A percentile compares a stretch with the other conserved stretches of the same genome.
phyloP scores from a whole-genome alignment of 2,113 vertebrate species.

The Tenrec ecaudatus region DNA sequence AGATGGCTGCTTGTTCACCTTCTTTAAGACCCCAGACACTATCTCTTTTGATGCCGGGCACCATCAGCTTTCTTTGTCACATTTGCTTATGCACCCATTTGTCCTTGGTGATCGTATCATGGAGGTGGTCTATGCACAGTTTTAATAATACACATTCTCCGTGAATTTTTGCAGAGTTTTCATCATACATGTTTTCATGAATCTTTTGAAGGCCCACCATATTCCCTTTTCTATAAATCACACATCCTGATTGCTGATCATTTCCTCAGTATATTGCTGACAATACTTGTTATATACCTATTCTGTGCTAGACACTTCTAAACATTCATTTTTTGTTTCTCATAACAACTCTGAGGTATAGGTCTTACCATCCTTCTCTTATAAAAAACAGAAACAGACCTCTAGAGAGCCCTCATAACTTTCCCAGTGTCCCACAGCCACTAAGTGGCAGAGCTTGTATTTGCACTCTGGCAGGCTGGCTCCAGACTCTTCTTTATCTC shows the following conservation, averaged over 20 bases:
- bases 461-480: neutral
- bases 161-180: too few relatives aligned
- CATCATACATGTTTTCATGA: too few relatives aligned
- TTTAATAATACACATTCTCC: too few relatives aligned
- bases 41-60: too few relatives aligned
- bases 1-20: too few relatives aligned
- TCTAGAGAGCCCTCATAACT: neutral
- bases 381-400: neutral
- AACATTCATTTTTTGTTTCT: neutral
- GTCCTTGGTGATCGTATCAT: too few relatives aligned
- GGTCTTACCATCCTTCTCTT: neutral
- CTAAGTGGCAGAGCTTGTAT: neutral
- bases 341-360: neutral
- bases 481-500: neutral
- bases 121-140: too few relatives aligned
- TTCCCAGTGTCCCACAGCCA: neutral
- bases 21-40: too few relatives aligned
- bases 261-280: neutral
- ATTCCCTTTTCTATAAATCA: slow-evolving; percentile 27
- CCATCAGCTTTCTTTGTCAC: too few relatives aligned
- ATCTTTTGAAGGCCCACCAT: too few relatives aligned
- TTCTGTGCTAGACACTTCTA: neutral
- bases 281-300: neutral
- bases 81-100: too few relatives aligned
- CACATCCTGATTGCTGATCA: neutral